These are phyloP conservation scores for Apodemus agrarius DNA, from an alignment of 2,797 vertebrate genomes.

Conservation along the genomic window DNA sequence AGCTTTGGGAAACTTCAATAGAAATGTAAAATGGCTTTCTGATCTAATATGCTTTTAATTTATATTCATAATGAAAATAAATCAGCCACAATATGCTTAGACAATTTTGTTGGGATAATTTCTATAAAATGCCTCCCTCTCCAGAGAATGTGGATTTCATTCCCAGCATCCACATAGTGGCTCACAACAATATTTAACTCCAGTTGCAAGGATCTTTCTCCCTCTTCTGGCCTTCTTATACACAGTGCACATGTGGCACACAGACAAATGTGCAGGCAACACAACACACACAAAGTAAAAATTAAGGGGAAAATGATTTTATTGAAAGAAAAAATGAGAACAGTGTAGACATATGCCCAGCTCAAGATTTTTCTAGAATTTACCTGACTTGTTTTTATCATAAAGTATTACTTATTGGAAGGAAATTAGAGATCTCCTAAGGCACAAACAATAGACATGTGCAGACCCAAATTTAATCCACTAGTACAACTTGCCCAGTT, in stretches of 20 bases:
- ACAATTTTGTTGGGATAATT: background rate
- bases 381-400: background rate
- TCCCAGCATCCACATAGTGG: background rate
- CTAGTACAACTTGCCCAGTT: background rate
- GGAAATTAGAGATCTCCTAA: background rate
- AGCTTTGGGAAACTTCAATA: background rate
- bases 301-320: background rate
- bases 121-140: background rate
- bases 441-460: background rate
- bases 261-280: background rate
- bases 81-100: background rate
- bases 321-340: background rate
- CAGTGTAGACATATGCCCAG: background rate
- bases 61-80: constrained; percentile 24
- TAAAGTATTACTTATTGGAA: background rate
- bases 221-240: background rate
- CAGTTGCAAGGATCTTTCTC: background rate
- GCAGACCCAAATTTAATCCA: background rate
- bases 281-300: background rate
- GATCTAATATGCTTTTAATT: background rate
- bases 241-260: too few species aligned
- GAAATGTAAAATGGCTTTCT: background rate
- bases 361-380: background rate
- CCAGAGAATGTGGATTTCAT: background rate
- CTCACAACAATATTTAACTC: background rate